Evolutionary conservation across 1,140 invertebrate genomes (phyloP).

Genomic region (Coelopa frigida): DNA sequence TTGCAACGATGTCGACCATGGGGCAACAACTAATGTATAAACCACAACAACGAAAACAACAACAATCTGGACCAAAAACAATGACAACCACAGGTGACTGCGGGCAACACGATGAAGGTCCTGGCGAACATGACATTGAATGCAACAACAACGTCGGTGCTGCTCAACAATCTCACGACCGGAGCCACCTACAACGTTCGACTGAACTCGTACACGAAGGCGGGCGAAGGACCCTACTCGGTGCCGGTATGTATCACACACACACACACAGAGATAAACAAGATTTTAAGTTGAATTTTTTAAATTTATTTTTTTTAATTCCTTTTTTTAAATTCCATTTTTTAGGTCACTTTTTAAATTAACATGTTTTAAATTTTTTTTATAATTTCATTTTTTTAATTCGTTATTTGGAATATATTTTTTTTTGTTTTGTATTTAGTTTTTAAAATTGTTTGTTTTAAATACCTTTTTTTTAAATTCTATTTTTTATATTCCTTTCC

Average conservation of each 20-base stretch:
- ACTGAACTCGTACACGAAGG: slow-evolving; percentile 64
- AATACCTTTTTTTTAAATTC: no score
- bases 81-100: slow-evolving; percentile 25
- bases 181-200: slow-evolving; percentile 64
- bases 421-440: neutral
- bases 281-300: neutral
- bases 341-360: no score
- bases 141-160: slow-evolving; percentile 61
- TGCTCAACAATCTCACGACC: slow-evolving; percentile 64
- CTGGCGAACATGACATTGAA: slow-evolving; percentile 66
- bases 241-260: slow-evolving; percentile 48
- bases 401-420: slow-evolving; percentile 3
- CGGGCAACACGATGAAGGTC: slow-evolving; percentile 47
- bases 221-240: slow-evolving; percentile 63
- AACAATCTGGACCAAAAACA: no score
- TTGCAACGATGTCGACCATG: no score
- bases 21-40: no score
- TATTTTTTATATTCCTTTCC: no score
- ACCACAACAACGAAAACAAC: no score
- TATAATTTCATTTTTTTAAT: neutral
- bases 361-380: neutral
- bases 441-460: no score
- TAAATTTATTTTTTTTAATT: neutral
- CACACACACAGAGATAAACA: no score
- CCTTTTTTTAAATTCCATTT: neutral